A percentile compares a stretch with the other conserved stretches of the same genome.
Evolutionary conservation across 2,113 vertebrate genomes (phyloP).

Genomic region (Hydropotes inermis): DNA sequence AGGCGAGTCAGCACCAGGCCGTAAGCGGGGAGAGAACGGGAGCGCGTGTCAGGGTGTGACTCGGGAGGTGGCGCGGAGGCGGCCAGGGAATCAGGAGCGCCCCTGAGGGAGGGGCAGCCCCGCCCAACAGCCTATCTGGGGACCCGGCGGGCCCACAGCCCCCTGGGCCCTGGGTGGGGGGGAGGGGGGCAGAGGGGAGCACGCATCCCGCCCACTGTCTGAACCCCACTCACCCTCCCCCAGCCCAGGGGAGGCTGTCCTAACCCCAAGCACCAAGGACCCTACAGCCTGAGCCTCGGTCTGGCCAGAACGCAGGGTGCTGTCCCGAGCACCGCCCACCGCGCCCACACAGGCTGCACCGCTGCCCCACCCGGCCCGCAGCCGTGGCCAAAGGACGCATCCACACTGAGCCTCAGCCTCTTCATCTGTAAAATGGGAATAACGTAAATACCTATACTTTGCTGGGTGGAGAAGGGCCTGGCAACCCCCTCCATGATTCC

Average conservation of each 20-base stretch:
- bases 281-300: not conserved
- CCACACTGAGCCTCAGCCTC: not conserved
- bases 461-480: too few relatives aligned
- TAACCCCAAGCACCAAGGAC: not conserved
- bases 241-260: not conserved
- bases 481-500: too few relatives aligned
- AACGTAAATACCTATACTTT: not conserved
- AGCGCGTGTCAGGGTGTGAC: not conserved
- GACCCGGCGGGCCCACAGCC: accelerated
- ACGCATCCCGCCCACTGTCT: not conserved
- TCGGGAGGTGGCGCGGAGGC: not conserved
- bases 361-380: not conserved
- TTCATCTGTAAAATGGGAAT: not conserved
- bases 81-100: accelerated
- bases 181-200: too few relatives aligned
- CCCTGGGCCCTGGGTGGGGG: not conserved
- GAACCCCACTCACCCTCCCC: not conserved
- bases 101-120: not conserved
- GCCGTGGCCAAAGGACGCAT: not conserved
- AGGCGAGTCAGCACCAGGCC: not conserved
- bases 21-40: not conserved
- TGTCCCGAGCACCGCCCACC: accelerated
- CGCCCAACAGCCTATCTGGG: not conserved
- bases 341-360: not conserved
- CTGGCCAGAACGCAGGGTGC: not conserved